Conservation (phyloP, 2,888 invertebrate genomes). For the Zele albiditarsus region DNA sequence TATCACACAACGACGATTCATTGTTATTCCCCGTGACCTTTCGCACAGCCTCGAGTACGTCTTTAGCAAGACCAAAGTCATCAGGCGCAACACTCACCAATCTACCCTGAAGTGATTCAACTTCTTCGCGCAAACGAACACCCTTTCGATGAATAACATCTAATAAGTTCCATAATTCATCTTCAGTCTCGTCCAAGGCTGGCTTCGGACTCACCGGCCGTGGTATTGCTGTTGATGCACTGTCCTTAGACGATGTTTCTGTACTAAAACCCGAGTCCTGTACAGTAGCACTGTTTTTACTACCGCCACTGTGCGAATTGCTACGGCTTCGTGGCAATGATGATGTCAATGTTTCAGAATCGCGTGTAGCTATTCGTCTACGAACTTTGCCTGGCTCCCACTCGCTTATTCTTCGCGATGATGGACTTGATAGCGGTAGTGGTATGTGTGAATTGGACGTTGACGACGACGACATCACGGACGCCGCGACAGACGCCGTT, state of each 20-base stretch:
- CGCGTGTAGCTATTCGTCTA: constrained; percentile 74
- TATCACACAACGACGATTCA: constrained; percentile 60
- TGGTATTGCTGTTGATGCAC: constrained; percentile 78
- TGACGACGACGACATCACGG: constrained; percentile 76
- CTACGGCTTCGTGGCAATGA: constrained; percentile 78
- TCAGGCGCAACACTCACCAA: constrained; percentile 67
- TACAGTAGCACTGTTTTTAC: constrained; percentile 79
- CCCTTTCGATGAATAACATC: constrained; percentile 90
- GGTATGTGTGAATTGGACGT: constrained; percentile 69
- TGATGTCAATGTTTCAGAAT: constrained; percentile 65
- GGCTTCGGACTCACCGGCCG: constrained; percentile 68
- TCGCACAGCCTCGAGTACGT: constrained; percentile 68
- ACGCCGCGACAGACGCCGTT: constrained; percentile 70
- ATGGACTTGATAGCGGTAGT: constrained; percentile 68
- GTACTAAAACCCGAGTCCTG: constrained; percentile 94
- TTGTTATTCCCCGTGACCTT: constrained; percentile 58
- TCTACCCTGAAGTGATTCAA: constrained; percentile 78
- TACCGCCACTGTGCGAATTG: constrained; percentile 77
- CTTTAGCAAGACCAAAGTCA: constrained; percentile 67
- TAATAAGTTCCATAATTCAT: constrained; percentile 89
- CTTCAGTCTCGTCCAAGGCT: constrained; percentile 78
- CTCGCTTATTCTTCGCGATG: constrained; percentile 74
- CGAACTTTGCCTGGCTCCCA: constrained; percentile 89
- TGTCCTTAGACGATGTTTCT: constrained; percentile 88
- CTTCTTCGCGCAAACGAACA: constrained; percentile 81